Base-by-base conservation (phyloP, 1,140 invertebrate genomes). In the Procambarus clarkii region DNA sequence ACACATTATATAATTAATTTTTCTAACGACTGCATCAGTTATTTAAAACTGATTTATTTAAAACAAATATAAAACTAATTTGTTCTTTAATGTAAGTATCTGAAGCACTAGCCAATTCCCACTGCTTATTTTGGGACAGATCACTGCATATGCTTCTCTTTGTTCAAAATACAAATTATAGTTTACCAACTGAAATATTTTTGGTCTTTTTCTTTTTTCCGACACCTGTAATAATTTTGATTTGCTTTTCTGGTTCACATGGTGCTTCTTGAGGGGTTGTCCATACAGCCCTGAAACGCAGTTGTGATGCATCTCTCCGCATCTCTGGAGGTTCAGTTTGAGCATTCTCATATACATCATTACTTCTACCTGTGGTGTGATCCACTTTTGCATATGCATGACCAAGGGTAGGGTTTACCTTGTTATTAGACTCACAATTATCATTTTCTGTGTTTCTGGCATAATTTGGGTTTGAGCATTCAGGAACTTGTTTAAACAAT, bases 141-240 rank as follows among this genome's bases (percentile, higher is more conserved):
- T 58, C 13, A 58, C 7, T 58, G 13, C 13, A 9, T 13, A 58
- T 58, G 13, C 13, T 58, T 58, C 54, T 58, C 8, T 58, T 58
- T 58, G 13, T 58, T 58, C 7, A 0, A 9, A 58, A 58, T 2
- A 64, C 18, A 18, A 44, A 48, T 50, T 76, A 74, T 24, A 34
- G 45, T 83, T n/a, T 54, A 24, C 69, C 86, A 64, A 80, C 15
- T 44, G 44, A 15, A 58, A 82, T 69, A 34, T 76, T 89, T 64
- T 89, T 89, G 54, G 87, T 82, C 69, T 89, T 89, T 24, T 89
- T 89, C 48, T 89, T 89, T 54, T 89, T 89, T 7, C 87, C 87
- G 15, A 64, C 21, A 1, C 64, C 87, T 11, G 79, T 83, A 2
- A 82, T 46, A 54, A 83, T 46, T 54, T 89, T 89, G 2, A 89